Conservation (phyloP, 2,797 vertebrate species). For the Enteromius thamalakanensis region DNA sequence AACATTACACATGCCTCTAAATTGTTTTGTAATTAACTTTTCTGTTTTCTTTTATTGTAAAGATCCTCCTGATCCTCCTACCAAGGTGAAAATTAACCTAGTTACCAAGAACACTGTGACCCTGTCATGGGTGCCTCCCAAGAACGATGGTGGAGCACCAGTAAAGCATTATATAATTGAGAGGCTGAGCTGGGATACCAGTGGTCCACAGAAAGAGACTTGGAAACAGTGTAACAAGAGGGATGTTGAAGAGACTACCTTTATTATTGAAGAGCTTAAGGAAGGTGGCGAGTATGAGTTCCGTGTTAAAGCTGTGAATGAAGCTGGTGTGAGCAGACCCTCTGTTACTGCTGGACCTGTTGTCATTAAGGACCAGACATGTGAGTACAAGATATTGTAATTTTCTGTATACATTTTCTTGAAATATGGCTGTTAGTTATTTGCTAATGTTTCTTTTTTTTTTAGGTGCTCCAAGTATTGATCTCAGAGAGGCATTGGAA, state of each 20-base stretch:
- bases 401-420: neutral
- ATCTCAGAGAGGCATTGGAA: conserved; percentile 91
- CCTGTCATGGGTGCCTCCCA: conserved; percentile 92
- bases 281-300: conserved; percentile 98
- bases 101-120: conserved; percentile 92
- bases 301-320: conserved; percentile 96
- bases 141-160: conserved; percentile 94
- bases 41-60: conserved; percentile 57
- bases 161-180: conserved; percentile 96
- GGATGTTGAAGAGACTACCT: conserved; percentile 93
- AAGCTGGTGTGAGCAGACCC: conserved; percentile 91
- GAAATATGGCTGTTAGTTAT: neutral
- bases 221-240: conserved; percentile 97
- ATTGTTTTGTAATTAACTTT: conserved; percentile 9
- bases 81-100: conserved; percentile 90
- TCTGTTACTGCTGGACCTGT: conserved; percentile 91
- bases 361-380: conserved; percentile 94
- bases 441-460: conserved; percentile 31
- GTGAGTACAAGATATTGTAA: conserved; percentile 76
- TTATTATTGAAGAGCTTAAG: conserved; percentile 92
- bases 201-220: conserved; percentile 92
- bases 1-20: neutral
- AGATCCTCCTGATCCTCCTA: conserved; percentile 96
- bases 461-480: conserved; percentile 89
- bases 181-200: conserved; percentile 93